These are phyloP conservation scores for Megalops cyprinoides DNA, from an alignment of 2,797 vertebrate species.

Conservation along the genomic window DNA sequence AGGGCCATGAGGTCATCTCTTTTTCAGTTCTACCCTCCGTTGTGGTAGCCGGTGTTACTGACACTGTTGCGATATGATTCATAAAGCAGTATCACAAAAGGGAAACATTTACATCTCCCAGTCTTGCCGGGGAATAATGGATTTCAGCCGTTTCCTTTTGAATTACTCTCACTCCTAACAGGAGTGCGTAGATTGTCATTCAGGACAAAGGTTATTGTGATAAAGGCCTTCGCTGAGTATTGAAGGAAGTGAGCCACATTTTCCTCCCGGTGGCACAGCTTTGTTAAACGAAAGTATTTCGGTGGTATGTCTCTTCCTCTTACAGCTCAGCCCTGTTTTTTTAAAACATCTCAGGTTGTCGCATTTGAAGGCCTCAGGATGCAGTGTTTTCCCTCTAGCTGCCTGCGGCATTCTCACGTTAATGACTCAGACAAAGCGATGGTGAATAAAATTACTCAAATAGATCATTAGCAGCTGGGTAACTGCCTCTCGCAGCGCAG, in stretches of 20 bases:
- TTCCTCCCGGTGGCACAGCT: neutral
- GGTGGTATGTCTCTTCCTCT: neutral
- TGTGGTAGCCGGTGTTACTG: neutral
- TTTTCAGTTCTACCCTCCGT: neutral
- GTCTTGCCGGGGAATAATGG: neutral
- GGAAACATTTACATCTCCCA: neutral
- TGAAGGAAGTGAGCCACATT: neutral
- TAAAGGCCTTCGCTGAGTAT: conserved; percentile 14
- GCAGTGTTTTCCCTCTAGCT: neutral
- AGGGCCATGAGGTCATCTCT: neutral
- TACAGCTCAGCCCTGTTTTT: neutral
- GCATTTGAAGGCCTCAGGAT: neutral
- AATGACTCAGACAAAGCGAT: neutral
- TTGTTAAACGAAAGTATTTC: conserved; percentile 9
- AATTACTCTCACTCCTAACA: neutral
- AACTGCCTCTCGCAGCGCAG: neutral
- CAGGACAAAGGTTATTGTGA: conserved; percentile 9
- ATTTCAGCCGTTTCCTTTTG: neutral
- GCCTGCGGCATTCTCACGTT: neutral
- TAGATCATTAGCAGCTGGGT: neutral
- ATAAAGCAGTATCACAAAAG: neutral
- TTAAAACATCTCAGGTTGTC: neutral
- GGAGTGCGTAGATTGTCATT: neutral
- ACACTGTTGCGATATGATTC: conserved; percentile 4
- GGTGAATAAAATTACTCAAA: neutral